Evolutionary conservation across 2,113 vertebrate genomes (phyloP), one percentile per base, ranked within the genome.

Genomic region (Colaptes auratus): DNA sequence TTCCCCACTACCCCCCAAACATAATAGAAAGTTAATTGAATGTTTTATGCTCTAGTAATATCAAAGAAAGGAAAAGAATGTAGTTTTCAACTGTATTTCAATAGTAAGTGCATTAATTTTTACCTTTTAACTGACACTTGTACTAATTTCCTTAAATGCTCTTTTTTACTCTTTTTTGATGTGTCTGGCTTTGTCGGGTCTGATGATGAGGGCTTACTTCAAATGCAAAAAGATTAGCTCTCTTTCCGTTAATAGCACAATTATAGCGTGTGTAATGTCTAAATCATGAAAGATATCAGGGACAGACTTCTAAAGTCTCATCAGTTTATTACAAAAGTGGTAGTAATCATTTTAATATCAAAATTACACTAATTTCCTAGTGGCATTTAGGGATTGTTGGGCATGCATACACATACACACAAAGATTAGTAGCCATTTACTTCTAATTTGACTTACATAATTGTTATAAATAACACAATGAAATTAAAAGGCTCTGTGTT

Each of bases 81-180:
- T 96, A 96, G 97, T 97, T 98, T 98, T 97, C 97, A 98, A 98
- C 97, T 95, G 95, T 98, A 97, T 98, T 98, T 98, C 98, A 98
- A 98, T 97, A 98, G 97, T 97, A 98, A 98, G 96, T 97, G 96
- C 98, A 97, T 98, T 98, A 98, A 98, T 98, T 98, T 98, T 98
- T 98, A 98, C 98, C 97, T 98, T 98, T 98, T 98, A 98, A 98
- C 97, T 98, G 97, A 98, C 97, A 97, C 97, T 98, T 98, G 98
- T 97, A 98, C 97, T 98, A 98, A 98, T 98, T 98, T 98, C 97
- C 97, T 98, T 98, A 98, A 98, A 98, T 97, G 97, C 96, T 98
- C 97, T 98, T 97, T 97, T 96, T 95, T 96, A 96, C 93, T 98
- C 97, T 96, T 98, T 98, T 98, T 97, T 98, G 98, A 98, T 98